Conservation (phyloP, 2,113 vertebrate species). For the Dissostichus mawsoni region DNA sequence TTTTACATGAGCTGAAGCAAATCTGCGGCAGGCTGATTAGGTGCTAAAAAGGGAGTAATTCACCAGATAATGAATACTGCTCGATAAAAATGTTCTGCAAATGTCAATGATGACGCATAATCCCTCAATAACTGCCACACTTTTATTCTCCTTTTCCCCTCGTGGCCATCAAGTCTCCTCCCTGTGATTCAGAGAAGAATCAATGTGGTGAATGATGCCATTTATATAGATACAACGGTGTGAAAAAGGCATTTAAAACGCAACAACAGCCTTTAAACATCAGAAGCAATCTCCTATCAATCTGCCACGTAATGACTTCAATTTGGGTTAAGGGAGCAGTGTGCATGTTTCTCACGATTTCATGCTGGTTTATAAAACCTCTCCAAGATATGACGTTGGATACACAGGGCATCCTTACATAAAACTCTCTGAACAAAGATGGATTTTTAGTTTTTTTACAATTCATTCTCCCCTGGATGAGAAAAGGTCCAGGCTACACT, state of each 20-base stretch:
- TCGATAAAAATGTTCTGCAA: slow-evolving; percentile 75
- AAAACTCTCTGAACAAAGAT: slow-evolving; percentile 19
- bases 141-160: slow-evolving; percentile 12
- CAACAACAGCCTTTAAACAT: slow-evolving; percentile 13
- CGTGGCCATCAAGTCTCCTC: slow-evolving; percentile 36
- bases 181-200: slow-evolving; percentile 30
- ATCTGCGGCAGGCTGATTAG: slow-evolving; percentile 76
- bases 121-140: slow-evolving; percentile 67
- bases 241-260: slow-evolving; percentile 22
- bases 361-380: slow-evolving; percentile 15
- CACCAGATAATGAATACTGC: slow-evolving; percentile 78
- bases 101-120: slow-evolving; percentile 79
- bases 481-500: slow-evolving; percentile 40
- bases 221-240: slow-evolving; percentile 11
- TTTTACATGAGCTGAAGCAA: slow-evolving; percentile 77
- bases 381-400: slow-evolving; percentile 15
- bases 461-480: background rate
- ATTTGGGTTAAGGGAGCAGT: slow-evolving; percentile 6
- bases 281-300: slow-evolving; percentile 16
- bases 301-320: slow-evolving; percentile 9
- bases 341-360: slow-evolving; percentile 1
- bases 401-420: background rate
- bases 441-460: slow-evolving; percentile 19
- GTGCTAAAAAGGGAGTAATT: slow-evolving; percentile 82
- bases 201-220: background rate